Evolutionary conservation across 2,797 vertebrate species (phyloP).

Genomic region (Tinamus major): DNA sequence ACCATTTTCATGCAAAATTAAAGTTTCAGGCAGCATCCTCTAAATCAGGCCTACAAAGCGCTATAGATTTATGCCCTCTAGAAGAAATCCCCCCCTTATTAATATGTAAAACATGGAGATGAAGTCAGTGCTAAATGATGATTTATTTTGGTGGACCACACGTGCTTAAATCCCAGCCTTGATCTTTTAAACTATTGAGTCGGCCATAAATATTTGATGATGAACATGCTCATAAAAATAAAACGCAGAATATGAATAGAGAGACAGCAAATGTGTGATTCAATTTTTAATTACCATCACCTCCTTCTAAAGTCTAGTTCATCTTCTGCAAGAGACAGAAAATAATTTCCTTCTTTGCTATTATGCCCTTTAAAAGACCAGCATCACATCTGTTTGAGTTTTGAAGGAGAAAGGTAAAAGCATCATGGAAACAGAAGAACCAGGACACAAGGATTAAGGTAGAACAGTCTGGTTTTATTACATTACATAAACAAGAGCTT

Average conservation of each 20-base stretch:
- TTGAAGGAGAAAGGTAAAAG: not conserved
- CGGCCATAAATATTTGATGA: conserved; percentile 76
- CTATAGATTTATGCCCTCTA: conserved; percentile 30
- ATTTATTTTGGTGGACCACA: conserved; percentile 67
- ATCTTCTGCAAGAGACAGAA: conserved; percentile 23
- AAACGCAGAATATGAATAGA: conserved; percentile 70
- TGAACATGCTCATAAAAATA: conserved; percentile 76
- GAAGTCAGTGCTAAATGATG: conserved; percentile 64
- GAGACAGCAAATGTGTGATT: conserved; percentile 53
- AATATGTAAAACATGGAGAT: conserved; percentile 63
- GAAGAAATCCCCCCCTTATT: conserved; percentile 39
- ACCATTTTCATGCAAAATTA: conserved; percentile 9
- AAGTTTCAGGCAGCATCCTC: not conserved
- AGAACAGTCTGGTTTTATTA: conserved; percentile 87
- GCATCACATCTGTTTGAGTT: not conserved
- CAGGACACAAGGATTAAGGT: conserved; percentile 71
- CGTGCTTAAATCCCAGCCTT: conserved; percentile 60
- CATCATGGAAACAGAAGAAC: conserved; percentile 47
- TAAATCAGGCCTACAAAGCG: not conserved
- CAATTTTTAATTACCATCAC: conserved; percentile 74
- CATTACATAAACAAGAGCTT: conserved; percentile 80
- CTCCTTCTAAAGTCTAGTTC: conserved; percentile 28
- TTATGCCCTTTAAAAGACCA: conserved; percentile 13
- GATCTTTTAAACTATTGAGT: conserved; percentile 71
- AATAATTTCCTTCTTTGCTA: conserved; percentile 18